Evolutionary conservation across 2,888 invertebrate species (phyloP), one percentile per base, ranked within the genome.

Genomic region (Heliconius ismenius): DNA sequence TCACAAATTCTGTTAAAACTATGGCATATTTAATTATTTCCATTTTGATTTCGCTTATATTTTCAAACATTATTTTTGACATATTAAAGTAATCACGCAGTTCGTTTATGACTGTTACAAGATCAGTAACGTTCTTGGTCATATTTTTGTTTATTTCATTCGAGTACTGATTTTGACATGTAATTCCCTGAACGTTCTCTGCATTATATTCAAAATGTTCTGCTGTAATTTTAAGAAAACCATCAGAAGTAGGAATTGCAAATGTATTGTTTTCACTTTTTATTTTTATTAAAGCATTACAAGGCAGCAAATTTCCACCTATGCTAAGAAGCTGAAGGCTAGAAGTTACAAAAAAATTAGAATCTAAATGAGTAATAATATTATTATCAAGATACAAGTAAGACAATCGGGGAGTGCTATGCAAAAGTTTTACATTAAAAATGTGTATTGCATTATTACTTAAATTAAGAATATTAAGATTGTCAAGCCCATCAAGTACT

Each of bases 151-250:
- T 54, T 21, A 28, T 43, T 64, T n/a, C 70, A 75, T 73, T 60
- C 10, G 15, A 18, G 15, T 73, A 24, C 6, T 39, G 58, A 64
- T 73, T 69, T 73, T 32, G 77, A 32, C 81, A 81, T 39, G 67
- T 67, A 6, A 81, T 79, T 26, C 81, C 81, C 32, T 79, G 28
- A 32, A 81, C 70, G 75, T 81, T 81, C 67, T 81, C 81, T 32
- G 64, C 65, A 77, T 76, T 69, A 62, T 63, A 79, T 65, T 79
- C 78, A 39, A 73, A 78, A 24, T 54, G 63, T 43, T 79, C 67
- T 11, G 81, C 77, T 36, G 78, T 79, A 32, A 81, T 68, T 32
- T 62, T 75, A 18, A 79, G 13, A 10, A 13, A 11, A 6, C 65
- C 36, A 65, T 39, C 36, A 39, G 65, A 39, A n/a, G 11, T 65